Evolutionary conservation across 2,113 vertebrate species (phyloP).

Genomic region (Octodon degus): DNA sequence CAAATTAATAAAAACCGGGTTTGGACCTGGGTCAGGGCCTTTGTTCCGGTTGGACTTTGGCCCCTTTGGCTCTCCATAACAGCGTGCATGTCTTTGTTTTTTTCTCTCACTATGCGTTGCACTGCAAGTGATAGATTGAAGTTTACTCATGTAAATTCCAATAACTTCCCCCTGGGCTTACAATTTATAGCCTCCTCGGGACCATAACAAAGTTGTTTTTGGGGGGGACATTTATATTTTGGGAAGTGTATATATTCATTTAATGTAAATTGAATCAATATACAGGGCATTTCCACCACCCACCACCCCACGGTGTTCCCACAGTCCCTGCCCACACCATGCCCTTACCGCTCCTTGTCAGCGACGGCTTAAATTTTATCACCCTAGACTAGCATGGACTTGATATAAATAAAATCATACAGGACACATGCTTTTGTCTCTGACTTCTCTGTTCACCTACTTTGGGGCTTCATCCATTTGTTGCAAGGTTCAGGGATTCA

Average conservation of each 20-base stretch:
- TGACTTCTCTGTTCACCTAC: conserved; percentile 29
- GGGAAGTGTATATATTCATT: not conserved
- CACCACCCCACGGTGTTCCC: not conserved
- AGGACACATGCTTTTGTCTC: not conserved
- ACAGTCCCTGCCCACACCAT: not conserved
- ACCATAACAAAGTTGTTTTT: too few relatives aligned
- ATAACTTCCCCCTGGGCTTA: not conserved
- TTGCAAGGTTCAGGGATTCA: not conserved
- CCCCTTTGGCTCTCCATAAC: not conserved
- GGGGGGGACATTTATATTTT: not conserved
- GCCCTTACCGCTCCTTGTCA: not conserved
- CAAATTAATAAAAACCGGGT: not conserved
- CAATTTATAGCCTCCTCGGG: too few relatives aligned
- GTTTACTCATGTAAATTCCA: not conserved
- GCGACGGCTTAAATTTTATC: not conserved
- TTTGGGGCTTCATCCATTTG: conserved; percentile 16
- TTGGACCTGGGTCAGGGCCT: not conserved
- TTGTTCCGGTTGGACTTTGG: not conserved
- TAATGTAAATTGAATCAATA: conserved; percentile 26
- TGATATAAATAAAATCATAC: not conserved
- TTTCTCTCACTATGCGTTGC: not conserved
- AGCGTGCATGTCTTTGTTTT: not conserved
- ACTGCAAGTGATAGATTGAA: not conserved
- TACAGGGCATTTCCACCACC: not conserved
- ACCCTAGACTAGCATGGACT: not conserved